These are phyloP conservation scores for Apoda limacodes DNA, from an alignment of 2,888 invertebrate species.

Conservation along the genomic window DNA sequence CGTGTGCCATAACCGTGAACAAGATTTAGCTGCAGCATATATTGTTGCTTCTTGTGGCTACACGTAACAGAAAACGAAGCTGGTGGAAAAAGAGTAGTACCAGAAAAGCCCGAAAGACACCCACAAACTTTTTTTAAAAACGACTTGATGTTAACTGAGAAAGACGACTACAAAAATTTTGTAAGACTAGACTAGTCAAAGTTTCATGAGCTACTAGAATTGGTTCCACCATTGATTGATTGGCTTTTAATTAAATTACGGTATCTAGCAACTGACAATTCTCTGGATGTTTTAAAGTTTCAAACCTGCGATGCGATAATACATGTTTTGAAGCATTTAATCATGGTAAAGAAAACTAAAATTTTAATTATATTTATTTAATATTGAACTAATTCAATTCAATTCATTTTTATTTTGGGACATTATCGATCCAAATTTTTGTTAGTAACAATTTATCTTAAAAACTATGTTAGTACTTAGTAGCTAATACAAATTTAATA, in stretches of 20 bases:
- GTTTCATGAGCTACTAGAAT: conserved; percentile 10
- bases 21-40: too few relatives aligned
- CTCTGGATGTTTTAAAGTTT: conserved; percentile 17
- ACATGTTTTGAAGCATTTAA: conserved; percentile 13
- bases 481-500: too few relatives aligned
- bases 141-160: conserved; percentile 13
- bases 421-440: too few relatives aligned
- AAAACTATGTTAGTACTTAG: too few relatives aligned
- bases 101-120: conserved; percentile 10
- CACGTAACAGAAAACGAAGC: conserved; percentile 2
- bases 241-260: conserved; percentile 16
- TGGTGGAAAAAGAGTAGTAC: conserved; percentile 9
- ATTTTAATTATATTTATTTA: neutral
- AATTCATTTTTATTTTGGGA: neutral
- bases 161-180: conserved; percentile 11
- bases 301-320: conserved; percentile 17
- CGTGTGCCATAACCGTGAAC: too few relatives aligned
- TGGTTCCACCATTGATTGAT: conserved; percentile 13
- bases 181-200: conserved; percentile 7
- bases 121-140: conserved; percentile 13
- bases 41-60: neutral
- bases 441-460: too few relatives aligned
- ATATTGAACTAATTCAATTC: neutral
- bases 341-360: conserved; percentile 12
- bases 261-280: conserved; percentile 17